Base-by-base conservation (phyloP, 2,888 invertebrate genomes). In the Rhingia rostrata region DNA sequence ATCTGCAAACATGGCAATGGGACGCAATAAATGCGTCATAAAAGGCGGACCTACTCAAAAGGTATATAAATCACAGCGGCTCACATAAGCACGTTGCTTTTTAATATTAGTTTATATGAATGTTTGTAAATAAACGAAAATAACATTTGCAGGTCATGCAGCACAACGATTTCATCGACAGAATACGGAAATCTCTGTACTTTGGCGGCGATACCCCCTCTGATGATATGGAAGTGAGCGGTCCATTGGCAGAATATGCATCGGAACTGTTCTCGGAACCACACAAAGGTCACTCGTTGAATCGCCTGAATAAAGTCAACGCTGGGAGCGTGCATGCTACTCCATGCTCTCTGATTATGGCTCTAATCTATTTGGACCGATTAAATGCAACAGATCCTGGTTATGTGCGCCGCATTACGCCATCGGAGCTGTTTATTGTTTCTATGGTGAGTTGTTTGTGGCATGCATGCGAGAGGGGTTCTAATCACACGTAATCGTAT, bases 371-470 rank as follows among this genome's bases (percentile, higher is more conserved):
- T 92, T 93, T 99, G 88, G 98, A 99, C 92, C 94, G 98, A 86
- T 93, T 99, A 69, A 95, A 96, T 90, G 93, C 93, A 82, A 93
- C 94, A 88, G 96, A 97, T 92, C 95, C 96, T 0, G 95, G 95
- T 87, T 98, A 98, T 92, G 93, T 98, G 83, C 94, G 95, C 87
- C 93, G 94, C 88, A 95, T 97, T 61, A 95, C 96, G 37, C 98
- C 99, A 35, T 96, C 97, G 37, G 98, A 99, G 90, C 94, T 99
- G 78, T 99, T 99, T 92, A 94, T 99, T 75, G 96, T 99, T 85
- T 97, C 99, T 77, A 93, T 99, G 94, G 98, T 98, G 92, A 92
- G 92, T 87, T 60, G n/a, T 58, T 32, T 64, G 37, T 49, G 14
- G 32, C 47, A 54, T 54, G 47, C 9, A 10, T 37, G n/a, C 22